Base-by-base conservation (phyloP, 2,888 invertebrate species). In the Ophonus ardosiacus region DNA sequence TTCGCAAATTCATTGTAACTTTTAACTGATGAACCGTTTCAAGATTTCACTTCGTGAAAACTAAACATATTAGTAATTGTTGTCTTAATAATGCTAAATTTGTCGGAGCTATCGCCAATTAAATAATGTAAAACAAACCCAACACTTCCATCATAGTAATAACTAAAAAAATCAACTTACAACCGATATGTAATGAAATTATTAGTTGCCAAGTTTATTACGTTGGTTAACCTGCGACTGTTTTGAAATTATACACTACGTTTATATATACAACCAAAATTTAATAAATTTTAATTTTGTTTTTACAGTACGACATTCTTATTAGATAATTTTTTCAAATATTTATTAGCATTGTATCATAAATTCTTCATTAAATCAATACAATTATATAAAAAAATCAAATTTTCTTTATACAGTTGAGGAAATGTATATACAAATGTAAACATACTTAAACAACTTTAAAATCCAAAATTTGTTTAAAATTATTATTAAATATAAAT, bases 81-180 rank as follows among this genome's bases (percentile, higher is more conserved):
- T n/a, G 40, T 76, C 76, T 57, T 74, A 83, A 24, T 40, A 38
- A 57, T 51, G 56, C 40, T 56, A 31, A 21, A 65, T 65, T 79
- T 51, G 24, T 43, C 84, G 65, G 24, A 79, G 61, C 51, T 63
- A 31, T 80, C 38, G 56, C 56, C 68, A 80, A 80, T 85, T 85
- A 85, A 85, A 85, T 85, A 24, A 68, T 80, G 65, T 80, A 38
- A 85, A 80, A 85, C 71, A 85, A 85, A 85, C 80, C 57, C 80
- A 80, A 80, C 85, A 85, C 85, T 80, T 85, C 85, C 85, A 85
- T 85, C 80, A 80, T 80, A 68, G 71, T 40, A 80, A 80, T 85
- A 79, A 80, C 76, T 85, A 85, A 85, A 85, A 81, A 85, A 85
- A 84, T 78, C 84, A 84, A 84, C 84, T 84, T 78, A 78, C 84